Percentiles rank a stretch among this genome's conserved stretches.
Conservation (phyloP, 2,888 invertebrate genomes). For the Lingula anatina region DNA sequence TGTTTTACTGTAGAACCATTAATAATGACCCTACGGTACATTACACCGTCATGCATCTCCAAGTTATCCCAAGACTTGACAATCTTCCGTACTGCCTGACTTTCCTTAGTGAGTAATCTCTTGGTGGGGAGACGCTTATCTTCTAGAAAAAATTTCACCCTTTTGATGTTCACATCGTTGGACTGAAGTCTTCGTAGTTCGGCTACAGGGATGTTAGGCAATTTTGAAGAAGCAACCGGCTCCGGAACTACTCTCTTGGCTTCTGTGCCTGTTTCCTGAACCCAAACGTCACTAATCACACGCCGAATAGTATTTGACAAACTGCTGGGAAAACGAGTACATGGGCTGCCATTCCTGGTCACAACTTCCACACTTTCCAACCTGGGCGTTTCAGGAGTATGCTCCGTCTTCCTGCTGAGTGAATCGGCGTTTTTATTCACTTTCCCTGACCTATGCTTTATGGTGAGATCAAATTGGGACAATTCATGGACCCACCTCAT, state of each 20-base stretch:
- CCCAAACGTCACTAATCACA: too few species aligned
- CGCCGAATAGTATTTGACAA: too few species aligned
- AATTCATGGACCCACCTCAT: slow-evolving; percentile 15
- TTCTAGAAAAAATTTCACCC: not conserved
- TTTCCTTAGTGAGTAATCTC: not conserved
- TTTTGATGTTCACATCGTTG: not conserved
- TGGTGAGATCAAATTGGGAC: slow-evolving; percentile 13
- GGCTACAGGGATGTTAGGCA: not conserved
- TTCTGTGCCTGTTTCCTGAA: too few species aligned
- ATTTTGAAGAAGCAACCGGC: too few species aligned
- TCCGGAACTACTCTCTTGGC: too few species aligned
- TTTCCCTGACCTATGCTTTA: slow-evolving; percentile 14
- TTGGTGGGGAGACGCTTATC: not conserved
- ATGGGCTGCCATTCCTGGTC: too few species aligned
- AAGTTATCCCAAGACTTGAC: not conserved
- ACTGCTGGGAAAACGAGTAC: too few species aligned
- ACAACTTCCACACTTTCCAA: too few species aligned
- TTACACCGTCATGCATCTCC: not conserved
- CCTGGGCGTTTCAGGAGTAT: not conserved
- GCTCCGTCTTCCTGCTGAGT: slow-evolving; percentile 7
- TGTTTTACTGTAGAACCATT: not conserved
- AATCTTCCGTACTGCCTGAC: not conserved
- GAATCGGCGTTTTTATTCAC: slow-evolving; percentile 14
- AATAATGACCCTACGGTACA: not conserved
- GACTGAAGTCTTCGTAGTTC: not conserved